These are phyloP conservation scores for Platysteira castanea DNA, from an alignment of 2,113 vertebrate species.

Conservation along the genomic window DNA sequence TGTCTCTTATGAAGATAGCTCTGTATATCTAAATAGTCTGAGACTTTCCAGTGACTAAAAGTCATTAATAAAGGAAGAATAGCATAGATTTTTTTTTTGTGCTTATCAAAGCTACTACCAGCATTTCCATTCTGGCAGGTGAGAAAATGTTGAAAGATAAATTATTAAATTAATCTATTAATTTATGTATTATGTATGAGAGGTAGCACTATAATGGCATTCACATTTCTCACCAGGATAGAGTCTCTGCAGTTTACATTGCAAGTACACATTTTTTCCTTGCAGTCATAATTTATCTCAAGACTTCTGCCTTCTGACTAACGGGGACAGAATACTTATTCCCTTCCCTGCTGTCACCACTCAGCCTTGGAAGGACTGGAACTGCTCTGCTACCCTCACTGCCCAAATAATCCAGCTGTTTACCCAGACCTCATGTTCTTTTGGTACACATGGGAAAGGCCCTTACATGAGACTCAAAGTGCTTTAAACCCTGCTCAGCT, in stretches of 20 bases:
- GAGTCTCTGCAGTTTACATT: neutral
- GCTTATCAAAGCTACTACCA: neutral
- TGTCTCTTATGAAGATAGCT: neutral
- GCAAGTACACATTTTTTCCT: neutral
- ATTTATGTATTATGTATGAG: neutral
- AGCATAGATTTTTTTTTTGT: neutral
- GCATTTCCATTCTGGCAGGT: neutral
- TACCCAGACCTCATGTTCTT: neutral
- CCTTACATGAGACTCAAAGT: neutral
- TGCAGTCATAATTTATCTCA: neutral
- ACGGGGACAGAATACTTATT: neutral
- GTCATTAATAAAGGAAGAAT: neutral
- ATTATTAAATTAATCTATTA: conserved; percentile 17
- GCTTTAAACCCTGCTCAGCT: neutral
- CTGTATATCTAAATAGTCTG: neutral
- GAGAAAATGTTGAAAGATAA: neutral
- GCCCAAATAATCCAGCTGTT: neutral
- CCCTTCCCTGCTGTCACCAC: neutral
- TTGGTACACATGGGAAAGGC: neutral
- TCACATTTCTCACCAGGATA: neutral
- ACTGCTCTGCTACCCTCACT: neutral
- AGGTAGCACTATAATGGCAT: neutral
- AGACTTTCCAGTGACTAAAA: neutral
- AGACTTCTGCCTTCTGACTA: conserved; percentile 1
- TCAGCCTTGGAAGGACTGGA: neutral